Base-by-base conservation (phyloP, 2,113 vertebrate species). In the Poeciliopsis prolifica region DNA sequence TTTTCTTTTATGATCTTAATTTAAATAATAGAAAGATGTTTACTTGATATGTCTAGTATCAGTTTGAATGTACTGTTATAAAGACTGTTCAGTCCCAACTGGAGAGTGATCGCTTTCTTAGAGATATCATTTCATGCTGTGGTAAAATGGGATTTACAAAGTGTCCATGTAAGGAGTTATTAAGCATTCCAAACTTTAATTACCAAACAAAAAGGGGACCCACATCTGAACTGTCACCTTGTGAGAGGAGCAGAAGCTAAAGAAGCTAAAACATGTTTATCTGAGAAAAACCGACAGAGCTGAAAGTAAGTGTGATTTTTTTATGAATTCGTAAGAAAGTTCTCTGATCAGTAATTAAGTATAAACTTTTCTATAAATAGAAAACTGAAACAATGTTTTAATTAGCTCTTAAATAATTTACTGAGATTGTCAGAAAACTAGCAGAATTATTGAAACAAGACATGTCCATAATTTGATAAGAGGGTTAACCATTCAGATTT, bases 31-130 rank as follows among this genome's bases (percentile, higher is more conserved):
- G 42, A 81, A 75, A 24, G 83, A 48, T 65, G 70, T 83, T 80
- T 68, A 63, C 75, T 69, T 30, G 4, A 78, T 72, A 66, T 40
- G 31, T 70, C 80, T 30, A 42, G 87, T 58, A 75, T 40, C 74
- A 88, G 83, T 86, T 83, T 87, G 73, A 85, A 80, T 87, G 87
- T 79, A 86, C 77, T 68, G 86, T 81, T 84, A 87, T 85, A 79
- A 89, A 88, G 80, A 91, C 82, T 92, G 87, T 89, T 68, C 64
- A 86, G 85, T 74, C 67, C 65, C 42, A 75, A 66, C 66, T 79
- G 78, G 67, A 84, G 91, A 88, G 85, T 81, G 86, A 92, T 93
- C 87, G 35, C 82, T 91, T 89, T 92, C 76, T 88, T 82, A 68
- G 83, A 75, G 87, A 85, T 77, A 68, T 42, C 61, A 74, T 72